These are phyloP conservation scores for Platypus cylindrus DNA, from an alignment of 2,888 invertebrate species.

Conservation along the genomic window DNA sequence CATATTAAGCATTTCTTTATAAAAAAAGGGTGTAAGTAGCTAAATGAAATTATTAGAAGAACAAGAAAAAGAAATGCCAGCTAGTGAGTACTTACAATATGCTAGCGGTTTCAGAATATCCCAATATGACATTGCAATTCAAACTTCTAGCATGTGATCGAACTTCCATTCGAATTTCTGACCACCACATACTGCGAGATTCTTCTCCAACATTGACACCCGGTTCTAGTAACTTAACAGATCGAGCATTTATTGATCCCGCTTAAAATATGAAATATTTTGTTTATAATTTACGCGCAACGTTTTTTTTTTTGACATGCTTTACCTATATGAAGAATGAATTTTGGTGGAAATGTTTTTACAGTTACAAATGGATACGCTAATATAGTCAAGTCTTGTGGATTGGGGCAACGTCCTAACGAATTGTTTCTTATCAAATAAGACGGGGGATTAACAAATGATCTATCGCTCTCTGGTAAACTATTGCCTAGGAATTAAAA, in stretches of 20 bases:
- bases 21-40: too few relatives aligned
- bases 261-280: slow-evolving; percentile 34
- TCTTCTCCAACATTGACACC: slow-evolving; percentile 80
- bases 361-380: slow-evolving; percentile 95
- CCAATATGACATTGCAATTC: slow-evolving; percentile 88
- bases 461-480: slow-evolving; percentile 50
- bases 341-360: slow-evolving; percentile 77
- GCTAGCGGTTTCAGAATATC: slow-evolving; percentile 83
- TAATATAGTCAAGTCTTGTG: slow-evolving; percentile 74
- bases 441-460: slow-evolving; percentile 45
- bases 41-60: too few relatives aligned
- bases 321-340: slow-evolving; percentile 73
- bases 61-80: not conserved
- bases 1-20: too few relatives aligned
- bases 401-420: slow-evolving; percentile 53
- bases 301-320: too few relatives aligned
- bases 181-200: slow-evolving; percentile 93
- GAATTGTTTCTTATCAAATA: slow-evolving; percentile 42
- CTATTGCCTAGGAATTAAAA: slow-evolving; percentile 52
- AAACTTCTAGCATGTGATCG: slow-evolving; percentile 85
- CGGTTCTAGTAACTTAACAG: slow-evolving; percentile 68
- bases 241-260: slow-evolving; percentile 73
- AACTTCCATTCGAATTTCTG: slow-evolving; percentile 88
- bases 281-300: not conserved
- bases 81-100: slow-evolving; percentile 56